Conservation (phyloP, 2,113 vertebrate genomes). For the Poeciliopsis turrubarensis region DNA sequence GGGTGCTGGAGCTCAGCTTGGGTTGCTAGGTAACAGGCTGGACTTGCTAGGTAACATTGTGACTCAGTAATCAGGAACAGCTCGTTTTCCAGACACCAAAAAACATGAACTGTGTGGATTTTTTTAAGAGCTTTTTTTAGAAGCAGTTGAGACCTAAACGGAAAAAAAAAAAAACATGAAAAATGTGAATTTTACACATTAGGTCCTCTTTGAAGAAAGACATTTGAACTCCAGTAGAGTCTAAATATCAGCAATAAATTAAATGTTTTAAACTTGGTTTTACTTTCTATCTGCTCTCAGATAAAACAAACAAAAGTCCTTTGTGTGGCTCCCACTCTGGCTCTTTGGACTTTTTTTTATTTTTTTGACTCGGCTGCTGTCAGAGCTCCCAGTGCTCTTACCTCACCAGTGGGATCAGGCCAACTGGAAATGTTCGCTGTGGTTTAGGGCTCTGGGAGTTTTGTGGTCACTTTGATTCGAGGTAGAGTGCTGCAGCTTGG, state of each 20-base stretch:
- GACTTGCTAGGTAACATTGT: too few relatives aligned
- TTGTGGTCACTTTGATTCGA: slow-evolving; percentile 75
- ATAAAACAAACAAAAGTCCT: slow-evolving; percentile 47
- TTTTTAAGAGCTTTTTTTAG: too few relatives aligned
- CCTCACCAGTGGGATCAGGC: slow-evolving; percentile 70
- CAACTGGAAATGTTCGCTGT: slow-evolving; percentile 80
- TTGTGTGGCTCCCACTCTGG: slow-evolving; percentile 51
- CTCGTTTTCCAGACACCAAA: too few relatives aligned
- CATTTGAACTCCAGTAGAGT: neutral
- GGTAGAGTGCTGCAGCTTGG: slow-evolving; percentile 63
- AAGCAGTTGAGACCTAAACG: too few relatives aligned
- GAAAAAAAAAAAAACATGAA: too few relatives aligned
- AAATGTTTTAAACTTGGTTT: neutral
- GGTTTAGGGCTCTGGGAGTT: slow-evolving; percentile 70
- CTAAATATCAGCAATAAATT: too few relatives aligned
- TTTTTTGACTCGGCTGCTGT: slow-evolving; percentile 48
- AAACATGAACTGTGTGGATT: too few relatives aligned
- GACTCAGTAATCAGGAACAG: too few relatives aligned
- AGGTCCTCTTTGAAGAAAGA: too few relatives aligned
- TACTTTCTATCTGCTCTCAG: neutral
- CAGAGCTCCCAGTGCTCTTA: slow-evolving; percentile 72
- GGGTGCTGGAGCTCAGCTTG: too few relatives aligned
- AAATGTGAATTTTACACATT: too few relatives aligned
- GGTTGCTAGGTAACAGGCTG: too few relatives aligned
- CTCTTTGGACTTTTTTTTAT: slow-evolving; percentile 50